These are phyloP conservation scores for Paracanthobrama guichenoti DNA, from an alignment of 2,113 vertebrate genomes.

Conservation along the genomic window DNA sequence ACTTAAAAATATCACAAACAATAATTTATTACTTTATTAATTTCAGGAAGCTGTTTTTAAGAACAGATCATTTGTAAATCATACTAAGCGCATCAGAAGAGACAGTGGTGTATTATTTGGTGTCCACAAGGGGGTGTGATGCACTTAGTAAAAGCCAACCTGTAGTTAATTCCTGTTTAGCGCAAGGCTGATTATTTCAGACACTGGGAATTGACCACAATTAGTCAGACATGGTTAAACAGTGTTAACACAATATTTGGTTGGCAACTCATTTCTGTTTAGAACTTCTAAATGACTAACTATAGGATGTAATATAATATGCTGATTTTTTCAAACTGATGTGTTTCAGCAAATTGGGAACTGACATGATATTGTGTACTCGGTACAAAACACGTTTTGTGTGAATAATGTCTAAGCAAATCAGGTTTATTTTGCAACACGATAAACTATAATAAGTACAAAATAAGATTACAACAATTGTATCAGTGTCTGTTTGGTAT, in stretches of 20 bases:
- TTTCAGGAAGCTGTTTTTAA: neutral
- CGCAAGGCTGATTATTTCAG: neutral
- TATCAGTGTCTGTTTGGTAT: constrained; percentile 33
- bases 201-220: neutral
- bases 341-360: neutral
- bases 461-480: neutral
- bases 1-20: constrained; percentile 13
- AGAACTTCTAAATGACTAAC: neutral
- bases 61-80: neutral
- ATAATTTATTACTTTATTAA: constrained; percentile 26
- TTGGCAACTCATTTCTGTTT: neutral
- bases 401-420: neutral
- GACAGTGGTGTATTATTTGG: constrained; percentile 16
- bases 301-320: neutral
- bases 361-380: neutral
- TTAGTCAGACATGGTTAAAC: neutral
- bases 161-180: neutral
- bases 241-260: neutral
- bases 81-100: neutral
- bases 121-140: constrained; percentile 72
- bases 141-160: neutral
- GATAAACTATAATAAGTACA: neutral
- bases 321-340: neutral
- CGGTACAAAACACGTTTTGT: neutral
- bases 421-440: neutral